Evolutionary conservation across 2,113 vertebrate species (phyloP).

Genomic region (Chionodraco myersi): DNA sequence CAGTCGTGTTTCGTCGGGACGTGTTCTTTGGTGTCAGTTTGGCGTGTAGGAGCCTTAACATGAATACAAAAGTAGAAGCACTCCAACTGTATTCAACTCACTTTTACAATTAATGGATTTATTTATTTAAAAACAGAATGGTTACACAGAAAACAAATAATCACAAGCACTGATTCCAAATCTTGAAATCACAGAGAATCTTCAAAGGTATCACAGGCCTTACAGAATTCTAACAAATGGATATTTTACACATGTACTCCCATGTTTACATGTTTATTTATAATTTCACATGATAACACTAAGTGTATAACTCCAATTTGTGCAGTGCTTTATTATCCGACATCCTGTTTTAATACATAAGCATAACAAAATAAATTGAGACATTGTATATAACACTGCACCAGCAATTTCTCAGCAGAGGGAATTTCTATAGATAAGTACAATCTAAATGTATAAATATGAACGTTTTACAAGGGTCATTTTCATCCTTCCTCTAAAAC

Average conservation of each 20-base stretch:
- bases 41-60: no score
- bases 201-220: constrained; percentile 19
- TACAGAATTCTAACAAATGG: constrained; percentile 18
- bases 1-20: no score
- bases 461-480: constrained; percentile 48
- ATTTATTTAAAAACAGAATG: constrained; percentile 61
- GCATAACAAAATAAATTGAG: constrained; percentile 48
- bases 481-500: constrained; percentile 39
- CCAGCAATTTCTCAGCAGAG: constrained; percentile 31
- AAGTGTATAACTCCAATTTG: constrained; percentile 12
- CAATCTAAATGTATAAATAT: constrained; percentile 60
- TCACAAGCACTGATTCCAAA: constrained; percentile 29
- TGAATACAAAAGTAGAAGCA: no score
- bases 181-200: constrained; percentile 20
- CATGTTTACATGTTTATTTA: constrained; percentile 40
- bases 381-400: constrained; percentile 49
- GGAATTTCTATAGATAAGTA: constrained; percentile 39
- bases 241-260: constrained; percentile 34
- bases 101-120: constrained; percentile 1
- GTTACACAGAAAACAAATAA: constrained; percentile 34
- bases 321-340: constrained; percentile 57
- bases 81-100: no score
- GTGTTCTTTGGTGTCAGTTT: no score
- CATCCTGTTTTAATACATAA: constrained; percentile 42
- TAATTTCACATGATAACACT: constrained; percentile 36